Percentiles rank a stretch among this genome's conserved stretches.
phyloP scores from a whole-genome alignment of 2,797 vertebrate genomes.

The Graptemys geographica region DNA sequence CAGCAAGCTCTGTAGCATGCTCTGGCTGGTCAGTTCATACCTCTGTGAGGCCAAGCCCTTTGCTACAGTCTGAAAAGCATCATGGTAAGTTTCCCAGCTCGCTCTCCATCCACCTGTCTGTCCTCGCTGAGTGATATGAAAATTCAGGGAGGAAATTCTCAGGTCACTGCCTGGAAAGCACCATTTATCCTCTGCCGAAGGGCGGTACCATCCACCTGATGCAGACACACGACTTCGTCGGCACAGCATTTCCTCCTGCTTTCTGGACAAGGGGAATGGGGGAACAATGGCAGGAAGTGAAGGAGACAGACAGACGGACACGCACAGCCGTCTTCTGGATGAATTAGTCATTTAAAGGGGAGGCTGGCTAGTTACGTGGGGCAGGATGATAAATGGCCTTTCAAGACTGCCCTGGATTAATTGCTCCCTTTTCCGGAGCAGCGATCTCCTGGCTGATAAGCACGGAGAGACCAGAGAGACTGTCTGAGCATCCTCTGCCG shows the following conservation, averaged over 20 bases:
- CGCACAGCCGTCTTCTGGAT: not conserved
- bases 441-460: not conserved
- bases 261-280: not conserved
- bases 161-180: not conserved
- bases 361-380: conserved; percentile 6
- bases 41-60: not conserved
- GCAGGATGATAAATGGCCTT: not conserved
- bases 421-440: conserved; percentile 26
- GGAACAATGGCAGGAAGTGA: conserved; percentile 70
- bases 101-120: not conserved
- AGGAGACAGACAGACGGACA: conserved; percentile 24
- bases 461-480: not conserved
- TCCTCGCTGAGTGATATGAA: not conserved
- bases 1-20: not conserved
- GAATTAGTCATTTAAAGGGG: not conserved
- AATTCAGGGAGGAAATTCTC: not conserved
- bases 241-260: not conserved
- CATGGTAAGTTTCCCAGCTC: not conserved
- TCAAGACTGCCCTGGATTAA: not conserved
- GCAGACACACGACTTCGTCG: not conserved
- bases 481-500: not conserved
- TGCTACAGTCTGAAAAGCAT: not conserved
- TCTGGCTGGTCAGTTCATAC: not conserved
- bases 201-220: not conserved
- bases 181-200: no score